Base-by-base conservation (phyloP, 2,888 invertebrate species). In the Stratiomys singularior region DNA sequence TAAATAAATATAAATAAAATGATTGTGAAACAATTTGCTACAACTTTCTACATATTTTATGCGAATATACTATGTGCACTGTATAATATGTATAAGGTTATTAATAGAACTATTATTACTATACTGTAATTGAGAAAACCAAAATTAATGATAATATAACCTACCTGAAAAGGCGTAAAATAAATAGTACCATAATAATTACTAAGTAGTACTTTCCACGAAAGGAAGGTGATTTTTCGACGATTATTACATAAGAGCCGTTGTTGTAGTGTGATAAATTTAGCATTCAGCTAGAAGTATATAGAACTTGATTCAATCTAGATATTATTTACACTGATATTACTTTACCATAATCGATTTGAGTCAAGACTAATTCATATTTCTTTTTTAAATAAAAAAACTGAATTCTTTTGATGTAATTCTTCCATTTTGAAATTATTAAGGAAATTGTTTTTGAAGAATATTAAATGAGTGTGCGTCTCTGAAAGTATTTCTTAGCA, bases 201-300 rank as follows among this genome's bases (percentile, higher is more conserved):
- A 69, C 44, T 72, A 28, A n/a, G 60, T 58, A 74, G 74, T 74
- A 74, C 74, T 74, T 74, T 74, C 74, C 74, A 44, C 60, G 60
- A 60, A 74, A 60, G 74, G 74, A 74, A 74, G 74, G 60, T 37
- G 60, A 74, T 37, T 27, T 58, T 74, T 60, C 30, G 37, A 58
- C 13, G 56, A 60, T 30, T 46, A 47, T 47, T 47, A 37, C 37
- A 37, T 37, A 25, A 47, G 47, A 25, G 46, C 69, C 47, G 47
- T 69, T 69, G 69, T 69, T 69, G 46, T 69, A 69, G 30, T 69
- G 25, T 46, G 15, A 30, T 15, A 28, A 60, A 60, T 25, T 60
- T 56, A 18, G 5, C 3, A 25, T 60, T 60, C 9, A 23, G 52
- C 52, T 18, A 52, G 37, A 9, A 37, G n/a, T n/a, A n/a, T n/a